Conservation (phyloP, 2,797 vertebrate species). For the Nyctibius grandis region DNA sequence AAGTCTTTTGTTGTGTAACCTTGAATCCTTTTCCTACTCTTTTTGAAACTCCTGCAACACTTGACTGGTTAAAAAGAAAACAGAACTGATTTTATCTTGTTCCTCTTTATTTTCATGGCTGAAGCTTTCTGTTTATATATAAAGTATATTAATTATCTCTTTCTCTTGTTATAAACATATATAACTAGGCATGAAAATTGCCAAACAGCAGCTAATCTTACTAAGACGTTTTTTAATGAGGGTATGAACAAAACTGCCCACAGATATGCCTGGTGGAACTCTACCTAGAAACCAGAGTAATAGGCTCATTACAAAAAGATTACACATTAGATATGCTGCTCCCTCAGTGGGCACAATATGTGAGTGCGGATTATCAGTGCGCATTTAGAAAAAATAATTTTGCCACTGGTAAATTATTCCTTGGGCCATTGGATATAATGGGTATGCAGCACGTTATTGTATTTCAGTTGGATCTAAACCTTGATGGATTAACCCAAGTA, state of each 20-base stretch:
- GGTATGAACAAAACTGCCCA: constrained; percentile 22
- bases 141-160: background rate
- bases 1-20: constrained; percentile 28
- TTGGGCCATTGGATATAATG: background rate
- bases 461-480: background rate
- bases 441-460: background rate
- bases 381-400: background rate
- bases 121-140: background rate
- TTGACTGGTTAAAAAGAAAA: background rate
- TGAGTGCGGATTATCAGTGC: background rate
- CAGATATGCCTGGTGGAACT: constrained; percentile 24
- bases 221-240: background rate
- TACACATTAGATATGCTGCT: background rate
- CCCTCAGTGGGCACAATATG: background rate
- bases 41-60: constrained; percentile 7
- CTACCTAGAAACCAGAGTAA: constrained; percentile 37
- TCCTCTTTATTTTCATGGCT: background rate
- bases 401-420: background rate
- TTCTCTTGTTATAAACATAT: constrained; percentile 39
- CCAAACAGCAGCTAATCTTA: constrained; percentile 33
- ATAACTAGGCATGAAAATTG: constrained; percentile 2
- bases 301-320: constrained; percentile 32
- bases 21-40: constrained; percentile 13
- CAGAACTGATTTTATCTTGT: background rate
- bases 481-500: background rate